Evolutionary conservation across 1,140 invertebrate species (phyloP).

Genomic region (Pomacea maculata): DNA sequence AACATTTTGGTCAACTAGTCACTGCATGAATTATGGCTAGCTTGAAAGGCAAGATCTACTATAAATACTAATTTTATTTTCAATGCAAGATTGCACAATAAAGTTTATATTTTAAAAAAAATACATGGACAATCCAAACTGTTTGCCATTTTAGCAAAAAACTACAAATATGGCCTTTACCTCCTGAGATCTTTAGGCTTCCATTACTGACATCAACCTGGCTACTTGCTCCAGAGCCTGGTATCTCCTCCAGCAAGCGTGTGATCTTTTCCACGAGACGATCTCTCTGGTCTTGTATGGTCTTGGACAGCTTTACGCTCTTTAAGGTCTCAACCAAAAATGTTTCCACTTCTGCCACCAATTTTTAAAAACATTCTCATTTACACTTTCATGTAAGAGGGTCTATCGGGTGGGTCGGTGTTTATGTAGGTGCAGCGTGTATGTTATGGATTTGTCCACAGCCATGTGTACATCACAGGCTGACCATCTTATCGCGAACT

Average conservation of each 20-base stretch:
- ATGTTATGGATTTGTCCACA: no score
- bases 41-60: no score
- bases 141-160: no score
- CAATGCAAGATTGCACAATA: no score
- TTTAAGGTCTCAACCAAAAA: conserved; percentile 50
- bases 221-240: conserved; percentile 25
- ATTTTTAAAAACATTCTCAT: neutral
- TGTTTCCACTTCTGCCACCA: conserved; percentile 46
- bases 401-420: neutral
- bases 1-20: no score
- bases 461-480: no score
- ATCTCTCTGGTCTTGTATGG: conserved; percentile 37
- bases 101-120: no score
- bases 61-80: no score
- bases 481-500: no score
- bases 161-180: neutral
- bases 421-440: neutral
- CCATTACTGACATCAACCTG: conserved; percentile 9
- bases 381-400: no score
- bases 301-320: conserved; percentile 42
- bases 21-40: no score
- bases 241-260: conserved; percentile 40
- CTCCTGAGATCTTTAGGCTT: conserved; percentile 18
- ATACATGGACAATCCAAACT: no score
- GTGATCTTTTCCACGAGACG: conserved; percentile 43